Evolutionary conservation across 2,888 invertebrate genomes (phyloP), one percentile per base, ranked within the genome.

Genomic region (Drosophila tanythrix): DNA sequence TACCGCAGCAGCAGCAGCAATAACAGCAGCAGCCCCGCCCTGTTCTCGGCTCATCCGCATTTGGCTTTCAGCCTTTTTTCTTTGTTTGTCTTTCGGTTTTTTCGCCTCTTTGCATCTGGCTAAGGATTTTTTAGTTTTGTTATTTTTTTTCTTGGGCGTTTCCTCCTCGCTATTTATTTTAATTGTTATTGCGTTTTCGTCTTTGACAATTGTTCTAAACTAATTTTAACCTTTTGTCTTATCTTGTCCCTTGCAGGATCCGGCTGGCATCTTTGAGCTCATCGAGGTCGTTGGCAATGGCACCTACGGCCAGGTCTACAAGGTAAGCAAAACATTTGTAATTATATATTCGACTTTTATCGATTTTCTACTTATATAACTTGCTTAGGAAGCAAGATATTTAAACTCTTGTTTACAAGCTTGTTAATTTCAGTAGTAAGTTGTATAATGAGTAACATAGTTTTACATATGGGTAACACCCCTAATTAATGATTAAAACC

Each of bases 261-360:
- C 99, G 82, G 99, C 99, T 93, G 99, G 99, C 91, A 99, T 99
- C 93, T 99, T 99, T 94, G 99, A 99, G 94, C 95, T 99, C 79
- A 99, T 99, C 92, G 99, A 99, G 96, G 99, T 99, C 76, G 99
- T 99, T 83, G 99, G 99, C 93, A 99, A 99, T 97, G 99, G 99
- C 92, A 99, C 99, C 64, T 99, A 99, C 94, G 99, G 99, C 87
- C 99, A 99, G 95, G 99, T 99, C 70, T 99, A 99, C 94, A 99
- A 99, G 97, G 99, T 98, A 94, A 94, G 93, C 46, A 57, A 40
- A 27, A 48, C 38, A 52, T 38, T 27, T 43, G 11, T 50, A 18
- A 11, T 11, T 25, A 25, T 35, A 25, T 13, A 33, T 50, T n/a
- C 10, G 18, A 15, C 2, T 33, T 35, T 53, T 6, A 35, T 46